Evolutionary conservation across 2,888 invertebrate genomes (phyloP).

Genomic region (Parnassius mnemosyne): DNA sequence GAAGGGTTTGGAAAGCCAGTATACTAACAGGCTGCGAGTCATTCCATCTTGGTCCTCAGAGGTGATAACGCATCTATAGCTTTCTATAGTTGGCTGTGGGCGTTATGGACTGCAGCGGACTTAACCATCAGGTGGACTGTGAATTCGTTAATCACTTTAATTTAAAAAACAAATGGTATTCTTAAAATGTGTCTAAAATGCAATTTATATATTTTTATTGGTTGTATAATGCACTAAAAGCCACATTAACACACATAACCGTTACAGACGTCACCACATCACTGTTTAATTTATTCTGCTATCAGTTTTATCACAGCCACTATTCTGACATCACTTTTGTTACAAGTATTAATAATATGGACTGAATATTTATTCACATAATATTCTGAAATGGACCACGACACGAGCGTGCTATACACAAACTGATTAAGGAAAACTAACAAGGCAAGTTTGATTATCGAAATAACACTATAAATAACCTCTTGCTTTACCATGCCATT

Average conservation of each 20-base stretch:
- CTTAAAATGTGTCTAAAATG: too few species aligned
- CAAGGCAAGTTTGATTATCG: conserved; percentile 8
- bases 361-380: background rate
- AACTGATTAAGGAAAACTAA: conserved; percentile 26
- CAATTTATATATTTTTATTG: too few species aligned
- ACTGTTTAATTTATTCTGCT: background rate
- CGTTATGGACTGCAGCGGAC: too few species aligned
- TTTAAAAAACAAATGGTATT: too few species aligned
- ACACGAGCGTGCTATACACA: conserved; percentile 14
- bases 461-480: conserved; percentile 12
- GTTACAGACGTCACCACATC: background rate
- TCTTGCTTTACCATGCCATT: conserved; percentile 23
- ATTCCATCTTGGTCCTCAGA: too few species aligned
- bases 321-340: background rate
- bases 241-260: background rate
- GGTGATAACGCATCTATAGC: too few species aligned
- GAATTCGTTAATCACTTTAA: too few species aligned
- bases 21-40: too few species aligned
- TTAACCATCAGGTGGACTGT: too few species aligned
- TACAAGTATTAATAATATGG: too few species aligned
- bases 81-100: too few species aligned
- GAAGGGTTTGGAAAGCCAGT: too few species aligned
- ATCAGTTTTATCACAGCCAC: background rate
- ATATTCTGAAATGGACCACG: conserved; percentile 17
- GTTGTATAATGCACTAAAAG: background rate